These are phyloP conservation scores for Caenorhabditis inopinata DNA, from an alignment of 1,140 invertebrate genomes.

Conservation along the genomic window DNA sequence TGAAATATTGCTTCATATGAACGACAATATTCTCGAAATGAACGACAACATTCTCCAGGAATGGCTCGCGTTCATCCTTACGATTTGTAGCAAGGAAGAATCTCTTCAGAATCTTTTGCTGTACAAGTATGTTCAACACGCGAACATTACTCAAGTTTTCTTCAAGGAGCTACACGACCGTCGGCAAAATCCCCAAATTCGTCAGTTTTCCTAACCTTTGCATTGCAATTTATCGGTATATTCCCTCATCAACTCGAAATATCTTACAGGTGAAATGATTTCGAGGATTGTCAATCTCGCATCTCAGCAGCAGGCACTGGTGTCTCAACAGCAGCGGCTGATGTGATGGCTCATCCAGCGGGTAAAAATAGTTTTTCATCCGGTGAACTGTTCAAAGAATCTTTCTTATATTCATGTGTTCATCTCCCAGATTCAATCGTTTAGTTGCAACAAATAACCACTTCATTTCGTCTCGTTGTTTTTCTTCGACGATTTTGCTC, in stretches of 20 bases:
- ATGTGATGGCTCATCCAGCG: background rate
- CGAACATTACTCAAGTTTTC: background rate
- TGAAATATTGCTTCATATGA: too few species aligned
- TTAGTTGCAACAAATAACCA: background rate
- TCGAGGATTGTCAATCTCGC: background rate
- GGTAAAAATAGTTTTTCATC: background rate
- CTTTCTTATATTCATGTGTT: background rate
- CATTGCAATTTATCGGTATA: too few species aligned
- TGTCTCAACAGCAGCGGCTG: too few species aligned
- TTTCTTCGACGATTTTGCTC: background rate
- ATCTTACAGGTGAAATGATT: background rate
- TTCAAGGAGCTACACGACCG: background rate
- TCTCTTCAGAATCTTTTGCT: background rate
- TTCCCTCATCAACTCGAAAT: too few species aligned
- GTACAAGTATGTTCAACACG: background rate
- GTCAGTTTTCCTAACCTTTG: background rate
- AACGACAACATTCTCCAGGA: background rate
- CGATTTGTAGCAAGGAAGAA: background rate
- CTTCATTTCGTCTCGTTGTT: background rate
- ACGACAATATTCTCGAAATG: background rate
- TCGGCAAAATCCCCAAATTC: background rate
- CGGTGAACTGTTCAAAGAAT: too few species aligned
- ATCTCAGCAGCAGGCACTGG: background rate
- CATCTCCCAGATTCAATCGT: background rate
- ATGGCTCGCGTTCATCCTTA: background rate